Conservation (phyloP, 1,140 invertebrate species). For the Ridgeia piscesae region DNA sequence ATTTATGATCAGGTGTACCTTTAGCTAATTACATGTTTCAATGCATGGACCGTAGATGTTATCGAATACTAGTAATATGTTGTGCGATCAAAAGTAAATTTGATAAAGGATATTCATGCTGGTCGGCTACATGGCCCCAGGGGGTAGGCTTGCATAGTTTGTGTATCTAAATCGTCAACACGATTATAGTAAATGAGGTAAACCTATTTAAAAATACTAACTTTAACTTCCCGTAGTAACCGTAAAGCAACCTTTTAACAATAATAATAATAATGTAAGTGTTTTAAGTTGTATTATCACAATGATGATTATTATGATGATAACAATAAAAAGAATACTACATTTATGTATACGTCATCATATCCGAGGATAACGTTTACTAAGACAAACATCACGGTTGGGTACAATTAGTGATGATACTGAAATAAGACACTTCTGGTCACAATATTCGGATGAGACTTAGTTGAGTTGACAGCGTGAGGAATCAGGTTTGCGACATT, state of each 20-base stretch:
- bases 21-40: not conserved
- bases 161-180: not conserved
- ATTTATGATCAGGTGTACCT: not conserved
- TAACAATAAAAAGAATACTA: too few relatives aligned
- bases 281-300: too few relatives aligned
- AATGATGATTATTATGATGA: too few relatives aligned
- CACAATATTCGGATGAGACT: too few relatives aligned
- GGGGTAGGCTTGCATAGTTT: not conserved
- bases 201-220: not conserved
- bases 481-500: too few relatives aligned
- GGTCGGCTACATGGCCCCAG: not conserved
- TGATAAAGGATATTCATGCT: not conserved
- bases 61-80: not conserved
- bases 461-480: too few relatives aligned
- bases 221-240: not conserved
- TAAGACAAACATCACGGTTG: too few relatives aligned
- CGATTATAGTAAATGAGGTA: not conserved
- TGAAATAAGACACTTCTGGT: too few relatives aligned
- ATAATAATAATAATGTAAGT: too few relatives aligned
- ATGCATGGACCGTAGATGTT: not conserved
- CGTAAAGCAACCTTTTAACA: not conserved
- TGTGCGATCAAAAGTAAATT: not conserved
- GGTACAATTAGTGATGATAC: too few relatives aligned
- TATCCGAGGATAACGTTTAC: too few relatives aligned
- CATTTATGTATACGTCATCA: too few relatives aligned